A percentile compares a stretch with the other conserved stretches of the same genome.
phyloP scores from a whole-genome alignment of 2,113 vertebrate species.

The Ptilorrhoa leucosticta region DNA sequence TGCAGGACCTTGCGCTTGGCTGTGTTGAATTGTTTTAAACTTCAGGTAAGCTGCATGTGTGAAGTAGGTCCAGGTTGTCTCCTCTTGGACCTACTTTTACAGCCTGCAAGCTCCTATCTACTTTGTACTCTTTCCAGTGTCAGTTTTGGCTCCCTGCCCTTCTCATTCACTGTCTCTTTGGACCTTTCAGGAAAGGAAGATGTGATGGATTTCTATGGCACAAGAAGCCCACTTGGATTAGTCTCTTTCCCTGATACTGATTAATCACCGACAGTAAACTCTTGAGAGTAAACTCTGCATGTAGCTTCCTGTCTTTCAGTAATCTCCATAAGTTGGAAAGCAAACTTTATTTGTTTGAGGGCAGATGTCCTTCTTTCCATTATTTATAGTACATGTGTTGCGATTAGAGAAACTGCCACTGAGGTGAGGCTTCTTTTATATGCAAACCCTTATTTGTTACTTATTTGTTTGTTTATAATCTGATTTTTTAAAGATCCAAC shows the following conservation, averaged over 20 bases:
- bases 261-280: neutral
- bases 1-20: neutral
- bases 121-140: neutral
- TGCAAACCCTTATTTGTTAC: constrained; percentile 30
- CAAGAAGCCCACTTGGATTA: neutral
- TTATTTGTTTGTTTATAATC: constrained; percentile 57
- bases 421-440: constrained; percentile 39
- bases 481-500: neutral
- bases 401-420: constrained; percentile 10
- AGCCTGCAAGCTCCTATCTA: neutral
- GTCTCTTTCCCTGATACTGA: neutral
- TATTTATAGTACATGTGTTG: neutral
- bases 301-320: neutral
- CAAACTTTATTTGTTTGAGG: neutral
- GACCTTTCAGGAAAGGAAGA: neutral
- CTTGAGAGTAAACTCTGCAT: neutral
- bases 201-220: neutral
- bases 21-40: neutral
- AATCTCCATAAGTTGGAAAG: neutral
- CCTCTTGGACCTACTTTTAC: neutral
- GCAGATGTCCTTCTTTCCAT: constrained; percentile 1
- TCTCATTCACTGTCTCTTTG: neutral
- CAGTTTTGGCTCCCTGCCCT: neutral
- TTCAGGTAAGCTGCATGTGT: neutral
- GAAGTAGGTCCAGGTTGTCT: neutral